Conservation (phyloP, 2,113 vertebrate genomes). For the Chaetodon trifascialis region DNA sequence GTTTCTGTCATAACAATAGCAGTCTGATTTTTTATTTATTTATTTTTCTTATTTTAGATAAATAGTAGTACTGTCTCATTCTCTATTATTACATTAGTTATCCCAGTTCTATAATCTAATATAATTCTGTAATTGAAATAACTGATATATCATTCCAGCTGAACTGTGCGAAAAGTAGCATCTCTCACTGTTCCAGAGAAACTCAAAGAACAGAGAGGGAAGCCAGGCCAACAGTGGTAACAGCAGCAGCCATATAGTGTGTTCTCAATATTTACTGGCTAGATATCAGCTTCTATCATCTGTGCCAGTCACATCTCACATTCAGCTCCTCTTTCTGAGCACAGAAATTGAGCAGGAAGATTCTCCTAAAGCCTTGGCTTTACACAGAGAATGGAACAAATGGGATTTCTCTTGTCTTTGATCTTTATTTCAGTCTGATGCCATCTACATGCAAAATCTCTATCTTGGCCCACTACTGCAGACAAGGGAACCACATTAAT, state of each 20-base stretch:
- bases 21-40: background rate
- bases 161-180: slow-evolving; percentile 13
- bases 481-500: slow-evolving; percentile 78
- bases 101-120: background rate
- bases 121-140: background rate
- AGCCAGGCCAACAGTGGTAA: slow-evolving; percentile 13
- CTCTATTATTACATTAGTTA: background rate
- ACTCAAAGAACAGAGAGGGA: background rate
- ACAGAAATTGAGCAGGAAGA: slow-evolving; percentile 71
- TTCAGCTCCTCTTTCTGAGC: slow-evolving; percentile 64
- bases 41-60: background rate
- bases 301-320: slow-evolving; percentile 67
- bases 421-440: slow-evolving; percentile 83
- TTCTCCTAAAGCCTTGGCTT: slow-evolving; percentile 76
- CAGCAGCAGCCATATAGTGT: slow-evolving; percentile 32
- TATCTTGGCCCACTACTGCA: slow-evolving; percentile 63
- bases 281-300: slow-evolving; percentile 71
- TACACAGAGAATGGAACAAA: slow-evolving; percentile 79
- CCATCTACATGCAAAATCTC: slow-evolving; percentile 78
- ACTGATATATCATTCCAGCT: background rate
- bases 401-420: slow-evolving; percentile 84
- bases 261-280: slow-evolving; percentile 65
- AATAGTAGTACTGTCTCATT: background rate
- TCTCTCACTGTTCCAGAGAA: slow-evolving; percentile 13
- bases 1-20: background rate